Evolutionary conservation across 1,140 invertebrate species (phyloP), one percentile per base, ranked within the genome.

Genomic region (Lucilia cuprina): DNA sequence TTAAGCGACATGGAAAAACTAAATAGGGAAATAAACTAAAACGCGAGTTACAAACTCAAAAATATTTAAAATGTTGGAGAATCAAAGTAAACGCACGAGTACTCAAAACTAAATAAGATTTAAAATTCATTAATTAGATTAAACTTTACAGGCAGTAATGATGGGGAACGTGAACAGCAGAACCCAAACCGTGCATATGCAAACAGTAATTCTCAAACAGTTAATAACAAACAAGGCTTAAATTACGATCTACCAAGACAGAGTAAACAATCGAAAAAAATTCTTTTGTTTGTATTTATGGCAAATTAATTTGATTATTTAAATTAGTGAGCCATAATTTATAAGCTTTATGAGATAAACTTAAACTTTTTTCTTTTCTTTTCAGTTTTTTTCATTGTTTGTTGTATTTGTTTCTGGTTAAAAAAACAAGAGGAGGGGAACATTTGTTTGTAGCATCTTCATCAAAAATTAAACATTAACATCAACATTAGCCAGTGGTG

Each of bases 251-350:
- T 5, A 17, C n/a, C n/a, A n/a, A 60, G n/a, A 14, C 55, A n/a
- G 55, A 17, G 7, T 30, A 30, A 30, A 30, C 25, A 30, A 30
- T 30, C 25, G 3, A n/a, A 21, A n/a, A 4, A 25, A 21, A 70
- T 21, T 10, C 65, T 70, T 70, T 70, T 70, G 65, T 70, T 70
- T 70, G 55, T 60, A 70, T 70, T 70, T 70, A 70, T 21, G 65
- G 19, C 65, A 70, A 70, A 70, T 70, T 70, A 70, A 70, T 70
- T 21, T 70, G 65, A 70, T 70, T 70, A 70, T 70, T 70, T 70
- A 70, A 70, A 70, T 70, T 60, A 60, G 55, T 60, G n/a, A 70
- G 65, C 65, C 65, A 70, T 70, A 70, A 70, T 70, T 70, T 70
- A 70, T 21, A 70, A 70, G 19, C 21, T 70, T 70, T 70, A 70